A percentile compares a stretch with the other conserved stretches of the same genome.
Evolutionary conservation across 2,888 invertebrate genomes (phyloP).

Genomic region (Phymatocera aterrima): DNA sequence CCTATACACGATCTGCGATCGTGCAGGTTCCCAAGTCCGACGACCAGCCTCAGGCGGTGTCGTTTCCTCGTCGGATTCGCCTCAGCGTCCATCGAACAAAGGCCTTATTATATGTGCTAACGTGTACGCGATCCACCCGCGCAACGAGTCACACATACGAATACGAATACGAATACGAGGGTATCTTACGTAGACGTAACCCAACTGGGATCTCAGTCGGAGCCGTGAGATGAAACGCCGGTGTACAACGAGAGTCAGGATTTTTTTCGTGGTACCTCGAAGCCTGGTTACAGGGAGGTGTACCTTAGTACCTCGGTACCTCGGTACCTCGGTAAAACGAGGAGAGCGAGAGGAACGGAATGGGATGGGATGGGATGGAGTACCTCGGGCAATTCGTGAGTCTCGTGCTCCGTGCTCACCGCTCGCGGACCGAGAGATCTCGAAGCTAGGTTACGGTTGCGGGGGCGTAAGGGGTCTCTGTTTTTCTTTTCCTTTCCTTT

Average conservation of each 20-base stretch:
- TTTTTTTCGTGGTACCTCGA: constrained; percentile 41
- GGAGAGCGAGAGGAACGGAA: not conserved
- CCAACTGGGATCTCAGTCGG: too few relatives aligned
- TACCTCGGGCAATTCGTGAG: constrained; percentile 43
- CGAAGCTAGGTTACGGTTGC: constrained; percentile 39
- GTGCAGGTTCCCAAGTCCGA: constrained; percentile 26
- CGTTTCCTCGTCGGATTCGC: constrained; percentile 9
- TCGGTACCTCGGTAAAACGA: not conserved
- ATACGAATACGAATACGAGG: not conserved
- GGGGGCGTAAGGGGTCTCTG: constrained; percentile 35
- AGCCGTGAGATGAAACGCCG: constrained; percentile 37
- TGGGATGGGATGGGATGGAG: constrained; percentile 7
- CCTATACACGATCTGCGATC: not conserved
- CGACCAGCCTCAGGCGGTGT: constrained; percentile 36
- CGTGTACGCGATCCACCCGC: not conserved
- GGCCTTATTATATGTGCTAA: constrained; percentile 35
- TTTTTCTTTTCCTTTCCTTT: constrained; percentile 17
- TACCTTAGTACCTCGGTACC: not conserved
- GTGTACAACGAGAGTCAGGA: not conserved
- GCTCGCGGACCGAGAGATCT: constrained; percentile 22
- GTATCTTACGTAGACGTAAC: not conserved
- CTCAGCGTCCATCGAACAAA: constrained; percentile 35
- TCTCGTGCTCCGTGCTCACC: constrained; percentile 40
- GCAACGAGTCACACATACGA: constrained; percentile 7
- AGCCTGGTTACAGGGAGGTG: constrained; percentile 61